phyloP scores from a whole-genome alignment of 2,113 vertebrate species.

The Serinus canaria region DNA sequence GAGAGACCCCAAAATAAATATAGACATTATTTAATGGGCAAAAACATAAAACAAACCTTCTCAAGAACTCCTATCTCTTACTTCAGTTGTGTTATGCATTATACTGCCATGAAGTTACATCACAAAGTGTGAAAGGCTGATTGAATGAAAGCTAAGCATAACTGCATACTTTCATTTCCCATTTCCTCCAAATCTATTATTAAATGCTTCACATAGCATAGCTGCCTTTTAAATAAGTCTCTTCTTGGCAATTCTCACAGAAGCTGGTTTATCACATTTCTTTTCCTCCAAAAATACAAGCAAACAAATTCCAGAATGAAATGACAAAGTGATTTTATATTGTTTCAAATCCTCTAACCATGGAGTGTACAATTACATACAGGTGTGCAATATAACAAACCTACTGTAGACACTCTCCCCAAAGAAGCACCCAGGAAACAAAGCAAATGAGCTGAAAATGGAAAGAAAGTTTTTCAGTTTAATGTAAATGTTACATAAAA shows the following conservation, averaged over 20 bases:
- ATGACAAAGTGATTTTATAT: not conserved
- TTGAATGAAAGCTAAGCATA: constrained; percentile 30
- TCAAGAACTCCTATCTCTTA: not conserved
- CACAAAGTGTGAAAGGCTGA: not conserved
- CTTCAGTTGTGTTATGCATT: not conserved
- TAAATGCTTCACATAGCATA: constrained; percentile 18
- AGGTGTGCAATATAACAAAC: not conserved
- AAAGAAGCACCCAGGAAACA: not conserved
- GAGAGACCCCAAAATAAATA: not conserved
- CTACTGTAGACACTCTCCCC: not conserved
- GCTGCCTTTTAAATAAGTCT: constrained; percentile 17
- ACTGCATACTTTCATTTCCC: constrained; percentile 5
- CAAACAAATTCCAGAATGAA: not conserved
- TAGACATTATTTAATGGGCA: not conserved
- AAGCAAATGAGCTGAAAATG: not conserved
- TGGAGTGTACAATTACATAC: not conserved
- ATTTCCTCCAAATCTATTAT: constrained; percentile 19
- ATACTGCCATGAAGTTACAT: not conserved
- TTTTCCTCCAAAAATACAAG: not conserved
- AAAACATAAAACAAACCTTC: not conserved
- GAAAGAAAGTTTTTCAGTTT: not conserved
- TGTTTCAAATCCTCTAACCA: not conserved
- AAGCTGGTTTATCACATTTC: not conserved
- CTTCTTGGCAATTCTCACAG: not conserved
- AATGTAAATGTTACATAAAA: not conserved